Percentiles rank a stretch among this genome's conserved stretches.
Evolutionary conservation across 2,888 invertebrate genomes (phyloP).

Genomic region (Pantelozetes paolii): DNA sequence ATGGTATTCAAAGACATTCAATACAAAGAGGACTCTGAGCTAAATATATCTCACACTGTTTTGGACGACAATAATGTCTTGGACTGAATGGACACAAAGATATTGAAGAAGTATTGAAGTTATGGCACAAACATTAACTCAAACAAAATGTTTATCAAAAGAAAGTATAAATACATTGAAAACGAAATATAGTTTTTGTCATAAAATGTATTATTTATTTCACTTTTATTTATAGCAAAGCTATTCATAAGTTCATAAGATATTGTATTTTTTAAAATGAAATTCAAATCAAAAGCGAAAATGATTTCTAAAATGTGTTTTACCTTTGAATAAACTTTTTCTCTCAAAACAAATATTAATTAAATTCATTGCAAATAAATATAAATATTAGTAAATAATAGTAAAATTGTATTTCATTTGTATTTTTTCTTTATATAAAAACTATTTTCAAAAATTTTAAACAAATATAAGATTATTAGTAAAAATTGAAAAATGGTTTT

Average conservation of each 20-base stretch:
- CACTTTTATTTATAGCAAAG: neutral
- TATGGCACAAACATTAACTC: slow-evolving; percentile 14
- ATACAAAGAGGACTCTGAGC: slow-evolving; percentile 4
- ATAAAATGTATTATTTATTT: slow-evolving; percentile 22
- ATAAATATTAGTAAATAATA: neutral
- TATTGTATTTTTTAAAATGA: neutral
- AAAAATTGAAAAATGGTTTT: neutral
- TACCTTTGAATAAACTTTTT: neutral
- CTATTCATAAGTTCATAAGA: neutral
- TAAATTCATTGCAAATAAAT: no score
- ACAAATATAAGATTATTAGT: neutral
- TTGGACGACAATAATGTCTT: slow-evolving; percentile 3
- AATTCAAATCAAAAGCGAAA: neutral
- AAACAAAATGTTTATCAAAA: neutral
- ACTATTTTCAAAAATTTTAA: no score
- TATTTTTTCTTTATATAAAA: no score
- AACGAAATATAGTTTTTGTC: neutral
- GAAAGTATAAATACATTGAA: neutral
- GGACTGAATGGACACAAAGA: slow-evolving; percentile 10
- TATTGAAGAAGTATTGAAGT: slow-evolving; percentile 16
- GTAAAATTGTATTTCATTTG: no score
- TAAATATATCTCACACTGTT: slow-evolving; percentile 26
- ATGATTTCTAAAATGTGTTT: neutral
- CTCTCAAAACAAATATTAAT: no score
- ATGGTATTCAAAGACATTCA: neutral